Percentiles rank a stretch among this genome's conserved stretches.
phyloP scores from a whole-genome alignment of 2,888 invertebrate species.

The Brassicogethes aeneus region DNA sequence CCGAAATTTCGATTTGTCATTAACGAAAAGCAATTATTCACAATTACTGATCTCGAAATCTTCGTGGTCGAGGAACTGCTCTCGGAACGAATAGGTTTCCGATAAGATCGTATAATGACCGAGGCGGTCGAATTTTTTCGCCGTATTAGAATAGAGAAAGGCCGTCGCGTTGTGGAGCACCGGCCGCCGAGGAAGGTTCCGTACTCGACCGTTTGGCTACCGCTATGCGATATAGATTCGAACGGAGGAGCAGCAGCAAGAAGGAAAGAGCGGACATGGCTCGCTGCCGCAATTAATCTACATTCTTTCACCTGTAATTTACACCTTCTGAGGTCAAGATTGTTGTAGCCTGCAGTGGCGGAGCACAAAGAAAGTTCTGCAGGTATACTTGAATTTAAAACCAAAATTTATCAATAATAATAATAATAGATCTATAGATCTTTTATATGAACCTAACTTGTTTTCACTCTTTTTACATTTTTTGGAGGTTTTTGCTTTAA shows the following conservation, averaged over 20 bases:
- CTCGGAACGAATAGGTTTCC: slow-evolving; percentile 1
- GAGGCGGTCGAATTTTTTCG: slow-evolving; percentile 21
- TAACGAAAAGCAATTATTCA: not conserved
- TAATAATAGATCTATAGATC: too few species aligned
- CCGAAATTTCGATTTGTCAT: not conserved
- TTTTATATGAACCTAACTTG: too few species aligned
- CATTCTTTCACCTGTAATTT: slow-evolving; percentile 33
- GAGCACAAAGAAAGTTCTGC: too few species aligned
- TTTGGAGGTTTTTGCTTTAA: too few species aligned
- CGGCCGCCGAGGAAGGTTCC: too few species aligned
- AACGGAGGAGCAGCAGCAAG: slow-evolving; percentile 22
- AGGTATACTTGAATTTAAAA: too few species aligned
- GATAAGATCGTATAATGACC: slow-evolving; percentile 17
- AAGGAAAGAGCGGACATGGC: too few species aligned
- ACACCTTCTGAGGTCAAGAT: slow-evolving; percentile 27
- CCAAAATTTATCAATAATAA: too few species aligned
- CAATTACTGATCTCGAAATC: not conserved
- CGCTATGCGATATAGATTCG: slow-evolving; percentile 31
- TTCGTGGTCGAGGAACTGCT: too few species aligned
- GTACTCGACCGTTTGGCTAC: slow-evolving; percentile 29
- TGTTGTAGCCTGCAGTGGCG: not conserved
- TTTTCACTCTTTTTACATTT: too few species aligned
- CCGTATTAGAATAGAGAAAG: slow-evolving; percentile 28
- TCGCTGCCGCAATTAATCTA: slow-evolving; percentile 27
- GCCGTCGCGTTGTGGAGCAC: slow-evolving; percentile 10